Evolutionary conservation across 2,113 vertebrate genomes (phyloP).

Genomic region (Megatriorchis doriae): DNA sequence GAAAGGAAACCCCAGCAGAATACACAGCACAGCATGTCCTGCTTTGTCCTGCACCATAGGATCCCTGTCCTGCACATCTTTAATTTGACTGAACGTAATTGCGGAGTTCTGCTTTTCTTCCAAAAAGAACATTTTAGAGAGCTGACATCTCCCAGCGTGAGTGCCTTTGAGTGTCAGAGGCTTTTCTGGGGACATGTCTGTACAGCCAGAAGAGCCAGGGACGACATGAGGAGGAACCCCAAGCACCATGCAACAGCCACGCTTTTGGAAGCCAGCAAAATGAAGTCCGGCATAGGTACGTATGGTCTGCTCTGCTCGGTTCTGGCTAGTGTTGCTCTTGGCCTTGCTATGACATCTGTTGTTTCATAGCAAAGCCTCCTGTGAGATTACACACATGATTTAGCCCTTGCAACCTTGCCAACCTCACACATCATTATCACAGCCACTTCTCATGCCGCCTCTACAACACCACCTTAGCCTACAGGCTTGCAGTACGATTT

Average conservation of each 20-base stretch:
- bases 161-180: background rate
- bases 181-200: background rate
- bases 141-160: background rate
- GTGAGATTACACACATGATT: background rate
- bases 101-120: background rate
- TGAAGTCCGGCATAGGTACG: fast-evolving
- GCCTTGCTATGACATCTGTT: background rate
- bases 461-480: background rate
- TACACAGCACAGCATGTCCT: background rate
- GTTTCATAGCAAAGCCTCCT: background rate
- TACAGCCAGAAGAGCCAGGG: background rate
- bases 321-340: background rate
- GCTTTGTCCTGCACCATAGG: conserved; percentile 7
- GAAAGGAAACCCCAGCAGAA: background rate
- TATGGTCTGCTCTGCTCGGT: background rate
- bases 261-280: background rate
- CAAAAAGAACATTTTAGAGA: background rate
- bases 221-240: background rate
- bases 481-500: background rate
- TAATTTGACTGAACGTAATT: background rate
- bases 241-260: background rate
- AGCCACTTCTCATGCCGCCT: background rate
- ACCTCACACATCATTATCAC: background rate
- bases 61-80: background rate
- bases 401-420: background rate